These are phyloP conservation scores for Lichenostomus cassidix DNA, from an alignment of 2,113 vertebrate species.

Conservation along the genomic window DNA sequence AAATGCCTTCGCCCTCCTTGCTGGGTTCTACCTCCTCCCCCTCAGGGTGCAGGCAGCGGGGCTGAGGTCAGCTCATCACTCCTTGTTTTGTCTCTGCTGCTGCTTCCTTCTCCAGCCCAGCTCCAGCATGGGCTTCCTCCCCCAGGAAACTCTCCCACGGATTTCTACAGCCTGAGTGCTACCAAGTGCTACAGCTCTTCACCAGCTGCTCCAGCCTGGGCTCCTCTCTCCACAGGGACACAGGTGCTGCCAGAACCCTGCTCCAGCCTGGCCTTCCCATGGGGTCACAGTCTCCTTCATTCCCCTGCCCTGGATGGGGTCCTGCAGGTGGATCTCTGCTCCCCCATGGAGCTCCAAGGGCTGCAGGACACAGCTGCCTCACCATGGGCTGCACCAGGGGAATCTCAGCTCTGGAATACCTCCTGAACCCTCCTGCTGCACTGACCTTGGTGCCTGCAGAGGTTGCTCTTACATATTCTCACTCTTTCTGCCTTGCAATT, in stretches of 20 bases:
- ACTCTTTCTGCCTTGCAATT: not conserved
- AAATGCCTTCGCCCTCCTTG: not conserved
- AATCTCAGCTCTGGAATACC: not conserved
- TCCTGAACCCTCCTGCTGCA: not conserved
- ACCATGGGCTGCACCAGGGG: not conserved
- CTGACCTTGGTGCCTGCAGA: not conserved
- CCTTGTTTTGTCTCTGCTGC: not conserved
- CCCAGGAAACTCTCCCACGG: not conserved
- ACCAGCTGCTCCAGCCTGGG: not conserved
- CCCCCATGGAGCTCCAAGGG: not conserved
- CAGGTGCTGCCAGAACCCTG: not conserved
- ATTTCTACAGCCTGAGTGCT: not conserved
- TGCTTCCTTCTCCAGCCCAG: not conserved
- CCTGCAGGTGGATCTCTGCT: not conserved
- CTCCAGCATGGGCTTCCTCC: not conserved
- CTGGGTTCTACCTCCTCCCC: not conserved
- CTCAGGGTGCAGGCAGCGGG: rapidly evolving
- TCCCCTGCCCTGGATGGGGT: not conserved
- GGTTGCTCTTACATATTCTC: not conserved
- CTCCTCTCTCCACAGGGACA: not conserved
- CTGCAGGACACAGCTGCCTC: not conserved
- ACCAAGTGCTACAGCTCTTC: not conserved
- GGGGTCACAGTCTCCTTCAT: not conserved
- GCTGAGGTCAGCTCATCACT: not conserved
- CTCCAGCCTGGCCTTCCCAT: not conserved